These are phyloP conservation scores for Cephus sareptanus DNA, from an alignment of 2,888 invertebrate species.

Conservation along the genomic window DNA sequence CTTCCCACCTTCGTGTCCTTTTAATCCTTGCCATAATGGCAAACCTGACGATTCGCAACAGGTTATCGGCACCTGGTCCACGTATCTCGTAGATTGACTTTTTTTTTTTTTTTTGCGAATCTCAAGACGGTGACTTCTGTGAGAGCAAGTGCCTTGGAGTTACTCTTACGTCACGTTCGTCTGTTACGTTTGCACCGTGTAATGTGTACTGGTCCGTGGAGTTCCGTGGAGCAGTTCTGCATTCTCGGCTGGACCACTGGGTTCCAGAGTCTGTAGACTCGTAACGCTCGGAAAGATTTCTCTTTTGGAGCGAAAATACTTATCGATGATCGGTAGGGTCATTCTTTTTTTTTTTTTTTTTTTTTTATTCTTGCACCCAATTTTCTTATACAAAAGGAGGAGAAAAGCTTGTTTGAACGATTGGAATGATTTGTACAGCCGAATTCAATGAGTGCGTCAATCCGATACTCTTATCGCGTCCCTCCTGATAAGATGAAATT, in stretches of 20 bases:
- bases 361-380: neutral
- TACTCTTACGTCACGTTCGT: neutral
- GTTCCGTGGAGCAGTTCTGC: neutral
- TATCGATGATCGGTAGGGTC: neutral
- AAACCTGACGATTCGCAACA: constrained; percentile 11
- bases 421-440: neutral
- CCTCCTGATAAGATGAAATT: constrained; percentile 44
- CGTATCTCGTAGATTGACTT: constrained; percentile 12
- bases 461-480: constrained; percentile 46
- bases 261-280: neutral
- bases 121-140: neutral
- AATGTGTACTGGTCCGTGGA: neutral
- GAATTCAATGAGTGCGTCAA: constrained; percentile 26
- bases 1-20: neutral
- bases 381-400: neutral
- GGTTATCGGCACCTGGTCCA: constrained; percentile 18
- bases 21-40: neutral
- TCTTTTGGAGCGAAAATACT: neutral
- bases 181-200: neutral
- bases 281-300: neutral
- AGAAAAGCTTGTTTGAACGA: neutral
- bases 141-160: neutral
- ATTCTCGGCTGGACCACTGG: neutral
- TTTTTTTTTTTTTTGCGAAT: constrained; percentile 16
- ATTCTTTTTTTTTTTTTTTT: neutral